Evolutionary conservation across 1,140 invertebrate species (phyloP).

Genomic region (Bradysia coprophila): DNA sequence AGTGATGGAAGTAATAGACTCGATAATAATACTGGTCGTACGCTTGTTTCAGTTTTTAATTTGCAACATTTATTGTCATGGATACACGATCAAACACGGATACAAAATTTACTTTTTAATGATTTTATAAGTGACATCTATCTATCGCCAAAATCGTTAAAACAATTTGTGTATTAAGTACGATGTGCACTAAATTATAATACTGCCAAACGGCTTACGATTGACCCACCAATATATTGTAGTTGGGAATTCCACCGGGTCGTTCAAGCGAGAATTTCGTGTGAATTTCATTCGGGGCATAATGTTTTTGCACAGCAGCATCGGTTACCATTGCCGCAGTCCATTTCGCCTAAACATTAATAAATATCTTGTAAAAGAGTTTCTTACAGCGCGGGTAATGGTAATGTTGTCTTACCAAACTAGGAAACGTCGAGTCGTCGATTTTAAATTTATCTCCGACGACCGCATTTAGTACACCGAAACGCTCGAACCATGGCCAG

Average conservation of each 20-base stretch:
- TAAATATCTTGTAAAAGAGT: not conserved
- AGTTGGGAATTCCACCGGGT: conserved; percentile 42
- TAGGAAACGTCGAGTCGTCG: conserved; percentile 16
- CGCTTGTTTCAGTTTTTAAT: too few species aligned
- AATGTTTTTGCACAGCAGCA: conserved; percentile 42
- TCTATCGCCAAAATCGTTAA: too few species aligned
- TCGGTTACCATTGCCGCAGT: conserved; percentile 46
- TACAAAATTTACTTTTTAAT: too few species aligned
- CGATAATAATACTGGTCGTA: too few species aligned
- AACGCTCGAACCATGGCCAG: conserved; percentile 73
- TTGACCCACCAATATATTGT: conserved; percentile 33
- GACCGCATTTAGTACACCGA: conserved; percentile 16
- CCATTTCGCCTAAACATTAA: conserved; percentile 39
- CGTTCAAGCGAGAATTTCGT: conserved; percentile 48
- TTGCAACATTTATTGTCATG: too few species aligned
- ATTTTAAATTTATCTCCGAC: conserved; percentile 16
- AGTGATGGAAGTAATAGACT: too few species aligned
- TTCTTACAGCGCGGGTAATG: not conserved
- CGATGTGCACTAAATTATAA: too few species aligned
- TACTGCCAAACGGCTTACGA: too few species aligned
- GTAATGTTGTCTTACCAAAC: conserved; percentile 13
- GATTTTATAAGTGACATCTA: too few species aligned
- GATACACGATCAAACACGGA: too few species aligned
- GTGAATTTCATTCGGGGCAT: conserved; percentile 44
- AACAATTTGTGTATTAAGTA: too few species aligned